Percentiles rank a stretch among this genome's conserved stretches.
phyloP scores from a whole-genome alignment of 2,888 invertebrate species.

The Odontomyia ornata region DNA sequence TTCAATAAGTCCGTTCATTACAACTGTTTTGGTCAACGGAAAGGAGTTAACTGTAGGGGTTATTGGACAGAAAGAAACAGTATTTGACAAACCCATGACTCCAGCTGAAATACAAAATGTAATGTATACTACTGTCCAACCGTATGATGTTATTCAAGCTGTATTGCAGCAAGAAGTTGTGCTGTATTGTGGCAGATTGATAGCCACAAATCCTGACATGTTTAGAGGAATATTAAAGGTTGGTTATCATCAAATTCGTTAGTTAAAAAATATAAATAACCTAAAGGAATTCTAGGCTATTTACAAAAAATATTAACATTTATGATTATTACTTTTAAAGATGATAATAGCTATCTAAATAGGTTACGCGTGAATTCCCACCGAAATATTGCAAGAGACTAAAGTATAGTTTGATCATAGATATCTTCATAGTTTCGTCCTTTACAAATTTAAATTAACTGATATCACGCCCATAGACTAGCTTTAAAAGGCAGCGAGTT shows the following conservation, averaged over 20 bases:
- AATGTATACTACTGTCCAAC: constrained; percentile 89
- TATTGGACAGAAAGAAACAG: constrained; percentile 91
- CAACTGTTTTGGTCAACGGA: constrained; percentile 95
- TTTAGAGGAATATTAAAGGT: constrained; percentile 94
- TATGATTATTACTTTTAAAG: too few relatives aligned
- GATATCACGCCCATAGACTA: too few relatives aligned
- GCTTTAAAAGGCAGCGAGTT: too few relatives aligned
- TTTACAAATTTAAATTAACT: too few relatives aligned
- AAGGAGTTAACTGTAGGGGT: constrained; percentile 96
- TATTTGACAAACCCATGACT: constrained; percentile 97
- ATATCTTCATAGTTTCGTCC: too few relatives aligned
- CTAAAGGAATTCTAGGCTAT: too few relatives aligned
- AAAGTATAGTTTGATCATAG: too few relatives aligned
- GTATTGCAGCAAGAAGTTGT: constrained; percentile 81
- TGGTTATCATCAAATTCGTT: constrained; percentile 50
- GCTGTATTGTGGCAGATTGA: constrained; percentile 91
- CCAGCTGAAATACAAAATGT: constrained; percentile 94
- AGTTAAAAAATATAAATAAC: too few relatives aligned
- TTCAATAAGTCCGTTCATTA: constrained; percentile 97
- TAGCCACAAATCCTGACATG: constrained; percentile 90
- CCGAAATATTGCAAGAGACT: too few relatives aligned
- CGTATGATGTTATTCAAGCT: constrained; percentile 83
- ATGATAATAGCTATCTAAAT: too few relatives aligned
- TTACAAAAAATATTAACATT: too few relatives aligned
- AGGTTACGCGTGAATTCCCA: too few relatives aligned